A percentile compares a stretch with the other conserved stretches of the same genome.
These are phyloP conservation scores for Doryteuthis pealeii DNA, from an alignment of 1,140 invertebrate genomes.

Conservation along the genomic window DNA sequence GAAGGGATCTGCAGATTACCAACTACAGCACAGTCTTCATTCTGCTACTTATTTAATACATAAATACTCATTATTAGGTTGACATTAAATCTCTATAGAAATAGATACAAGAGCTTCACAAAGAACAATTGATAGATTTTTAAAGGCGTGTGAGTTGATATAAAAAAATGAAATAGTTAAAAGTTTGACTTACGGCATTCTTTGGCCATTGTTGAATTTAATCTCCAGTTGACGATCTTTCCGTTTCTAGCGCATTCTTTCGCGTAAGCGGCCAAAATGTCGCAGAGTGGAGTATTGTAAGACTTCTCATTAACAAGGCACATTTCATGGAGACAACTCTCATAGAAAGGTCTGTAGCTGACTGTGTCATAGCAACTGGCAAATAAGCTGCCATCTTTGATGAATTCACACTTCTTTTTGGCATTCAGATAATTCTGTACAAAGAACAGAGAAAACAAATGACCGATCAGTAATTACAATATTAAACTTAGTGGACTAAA, in stretches of 20 bases:
- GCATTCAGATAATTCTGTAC: slow-evolving; percentile 23
- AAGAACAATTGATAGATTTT: too few relatives aligned
- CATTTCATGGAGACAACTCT: slow-evolving; percentile 80
- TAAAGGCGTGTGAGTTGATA: too few relatives aligned
- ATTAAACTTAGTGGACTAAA: too few relatives aligned
- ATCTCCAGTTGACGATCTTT: slow-evolving; percentile 22
- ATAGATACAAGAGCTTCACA: too few relatives aligned
- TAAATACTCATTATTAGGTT: too few relatives aligned
- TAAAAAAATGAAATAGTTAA: too few relatives aligned
- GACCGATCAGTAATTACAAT: too few relatives aligned
- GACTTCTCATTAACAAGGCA: slow-evolving; percentile 64
- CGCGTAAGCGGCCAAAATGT: slow-evolving; percentile 17
- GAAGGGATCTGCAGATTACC: too few relatives aligned
- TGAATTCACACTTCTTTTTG: slow-evolving; percentile 29
- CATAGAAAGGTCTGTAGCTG: slow-evolving; percentile 75
- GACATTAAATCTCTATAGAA: too few relatives aligned
- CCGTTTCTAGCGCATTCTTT: slow-evolving; percentile 23
- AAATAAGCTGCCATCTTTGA: slow-evolving; percentile 37
- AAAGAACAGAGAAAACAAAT: too few relatives aligned
- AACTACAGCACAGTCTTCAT: too few relatives aligned
- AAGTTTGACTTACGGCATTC: slow-evolving; percentile 20
- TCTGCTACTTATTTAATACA: too few relatives aligned
- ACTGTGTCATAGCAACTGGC: slow-evolving; percentile 75
- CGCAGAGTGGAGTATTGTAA: slow-evolving; percentile 12
- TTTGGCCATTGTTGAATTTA: slow-evolving; percentile 10